Base-by-base conservation (phyloP, 1,140 invertebrate species). In the Helicoverpa zea region DNA sequence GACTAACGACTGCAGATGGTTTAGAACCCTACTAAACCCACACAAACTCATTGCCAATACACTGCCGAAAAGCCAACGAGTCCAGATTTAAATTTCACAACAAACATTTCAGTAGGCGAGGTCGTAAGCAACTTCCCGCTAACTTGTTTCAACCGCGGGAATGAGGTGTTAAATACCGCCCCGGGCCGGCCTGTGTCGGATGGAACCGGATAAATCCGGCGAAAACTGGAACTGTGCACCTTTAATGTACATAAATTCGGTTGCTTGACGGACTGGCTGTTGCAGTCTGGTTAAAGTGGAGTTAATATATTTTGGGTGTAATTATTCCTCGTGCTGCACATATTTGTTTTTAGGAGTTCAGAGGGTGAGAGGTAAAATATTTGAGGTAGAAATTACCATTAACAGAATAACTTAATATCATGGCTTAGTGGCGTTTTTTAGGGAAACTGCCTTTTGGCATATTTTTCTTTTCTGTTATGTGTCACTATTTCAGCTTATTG, bases 91-190 rank as follows among this genome's bases (percentile, higher is more conserved):
- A 76, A 76, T 76, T 72, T 76, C 58, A 51, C 74, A 76, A 76
- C 74, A 63, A 77, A 77, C 75, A 77, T 77, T 66, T 59, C 58
- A 76, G 58, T 76, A 13, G 23, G 18, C 47, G 58, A 73, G 59
- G 47, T 59, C 74, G 75, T 77, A 77, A 77, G 75, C 75, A 77
- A 77, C 75, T 77, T 51, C 68, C 18, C 61, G 75, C 61, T 77
- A 77, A 77, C 75, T 77, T 54, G 61, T 72, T 84, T 70, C 74
- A 86, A 84, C 84, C 81, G 72, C 81, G n/a, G 77, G 83, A 87
- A 89, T 86, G 87, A 88, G 86, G 89, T 89, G 89, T 82, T 89
- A 87, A 88, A 85, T 80, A 87, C 86, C 84, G 89, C 81, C 80
- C 58, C 70, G 81, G 81, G 81, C 84, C 81, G 82, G 83, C 73